Base-by-base conservation (phyloP, 2,797 vertebrate genomes). In the Lycodopsis pacificus region DNA sequence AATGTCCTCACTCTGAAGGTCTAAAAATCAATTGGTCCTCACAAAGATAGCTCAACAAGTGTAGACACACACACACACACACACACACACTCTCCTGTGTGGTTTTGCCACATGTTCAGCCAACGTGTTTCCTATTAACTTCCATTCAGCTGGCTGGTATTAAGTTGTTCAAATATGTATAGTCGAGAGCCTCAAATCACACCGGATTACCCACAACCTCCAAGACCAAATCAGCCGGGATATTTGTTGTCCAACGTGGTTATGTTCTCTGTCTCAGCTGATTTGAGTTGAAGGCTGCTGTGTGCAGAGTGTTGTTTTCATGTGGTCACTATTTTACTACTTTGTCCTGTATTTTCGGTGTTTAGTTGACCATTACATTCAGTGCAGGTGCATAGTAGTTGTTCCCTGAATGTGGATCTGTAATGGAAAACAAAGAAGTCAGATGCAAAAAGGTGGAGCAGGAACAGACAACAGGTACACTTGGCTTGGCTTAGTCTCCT, bases 81-180 rank as follows among this genome's bases (percentile, higher is more conserved):
- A 69, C 65, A 46, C 42, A 49, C 73, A 59, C 65, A 54, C 51
- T 25, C 25, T 25, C 3, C 34, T n/a, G 54, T 65, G 72, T 49
- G 72, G 73, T 83, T 79, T 77, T 70, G 42, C 73, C 20, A 58
- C 54, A 70, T 58, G 69, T 71, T 71, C 9, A 79, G 77, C 76
- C 77, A 85, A 64, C 72, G 49, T 94, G 93, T 87, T 95, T 95
- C 89, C 89, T 46, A 94, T 95, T 95, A 96, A 53, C 71, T 70
- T 75, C 73, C 70, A 80, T 79, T 74, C 64, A 83, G 77, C 66
- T n/a, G 56, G 63, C 63, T 40, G 75, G 81, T 81, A 91, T 93
- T 88, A 90, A 86, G 80, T 89, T 90, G 89, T 92, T 92, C 84
- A 91, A 83, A 92, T 83, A 85, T 87, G 74, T 84, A 79, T 73